Base-by-base conservation (phyloP, 1,140 invertebrate species). In the Eueides isabella region DNA sequence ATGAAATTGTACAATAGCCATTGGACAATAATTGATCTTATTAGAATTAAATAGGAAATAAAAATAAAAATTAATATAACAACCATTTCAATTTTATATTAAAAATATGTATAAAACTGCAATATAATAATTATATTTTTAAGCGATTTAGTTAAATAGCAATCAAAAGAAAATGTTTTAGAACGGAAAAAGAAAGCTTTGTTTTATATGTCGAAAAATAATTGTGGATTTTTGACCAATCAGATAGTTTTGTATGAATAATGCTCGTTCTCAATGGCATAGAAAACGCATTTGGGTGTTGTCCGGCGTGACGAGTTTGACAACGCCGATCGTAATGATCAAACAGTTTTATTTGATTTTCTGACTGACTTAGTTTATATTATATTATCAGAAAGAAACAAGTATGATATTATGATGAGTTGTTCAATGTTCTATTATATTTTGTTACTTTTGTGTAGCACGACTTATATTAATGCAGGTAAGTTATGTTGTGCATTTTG, bases 361-460 rank as follows among this genome's bases (percentile, higher is more conserved):
- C 38, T 86, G 81, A 85, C 77, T 84, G 80, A 75, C 67, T 64
- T 64, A 80, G 77, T 76, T 69, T 76, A 73, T 78, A 82, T 38
- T 77, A 80, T 64, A 75, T 75, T 68, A 67, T 71, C 73, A 67
- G 78, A 65, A 82, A 66, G 67, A 72, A 72, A 71, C 71, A 85
- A 86, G 64, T 82, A 92, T 92, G 91, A 92, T 87, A 90, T 92
- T 92, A 92, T 89, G 88, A 92, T 92, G 90, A 90, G 74, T 75
- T 74, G 67, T 83, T 82, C 80, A 70, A 72, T 85, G 74, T 87
- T 86, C 86, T 84, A 85, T 90, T 90, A 90, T 64, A 70, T 90
- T 85, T 81, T 86, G 74, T 89, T 92, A 80, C 79, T 92, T 86
- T 89, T 84, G 80, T 84, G 76, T 80, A 86, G 76, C 80, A 68